These are phyloP conservation scores for Coptodon bakossiorum DNA, from an alignment of 2,113 vertebrate genomes.

Conservation along the genomic window DNA sequence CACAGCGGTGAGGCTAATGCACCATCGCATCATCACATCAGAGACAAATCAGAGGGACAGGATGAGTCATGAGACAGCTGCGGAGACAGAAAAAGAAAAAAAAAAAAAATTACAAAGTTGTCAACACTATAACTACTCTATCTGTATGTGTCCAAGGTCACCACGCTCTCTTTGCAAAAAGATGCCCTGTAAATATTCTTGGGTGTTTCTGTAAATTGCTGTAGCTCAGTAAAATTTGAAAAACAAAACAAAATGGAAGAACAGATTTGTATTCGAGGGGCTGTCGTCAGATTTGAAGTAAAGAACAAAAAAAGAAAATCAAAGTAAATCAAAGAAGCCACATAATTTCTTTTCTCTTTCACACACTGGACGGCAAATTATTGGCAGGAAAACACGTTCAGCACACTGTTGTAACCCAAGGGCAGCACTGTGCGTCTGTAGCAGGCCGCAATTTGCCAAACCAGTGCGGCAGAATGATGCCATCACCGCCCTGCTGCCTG, in stretches of 20 bases:
- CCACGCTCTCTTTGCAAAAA: background rate
- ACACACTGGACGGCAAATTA: background rate
- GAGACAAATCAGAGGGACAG: background rate
- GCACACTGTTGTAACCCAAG: background rate
- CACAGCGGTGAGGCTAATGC: slow-evolving; percentile 33
- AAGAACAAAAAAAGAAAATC: background rate
- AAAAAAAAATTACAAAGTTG: background rate
- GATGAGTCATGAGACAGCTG: slow-evolving; percentile 18
- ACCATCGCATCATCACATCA: slow-evolving; percentile 18
- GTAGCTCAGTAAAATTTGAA: background rate
- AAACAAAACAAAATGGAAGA: background rate
- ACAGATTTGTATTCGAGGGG: background rate
- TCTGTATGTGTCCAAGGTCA: background rate
- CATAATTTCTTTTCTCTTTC: background rate
- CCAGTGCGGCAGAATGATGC: background rate
- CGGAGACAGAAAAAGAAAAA: background rate
- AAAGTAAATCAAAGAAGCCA: background rate
- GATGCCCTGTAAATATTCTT: background rate
- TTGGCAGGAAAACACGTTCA: background rate
- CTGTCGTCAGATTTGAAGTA: background rate
- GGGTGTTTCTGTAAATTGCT: background rate
- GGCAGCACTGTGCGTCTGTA: background rate
- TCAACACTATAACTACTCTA: background rate
- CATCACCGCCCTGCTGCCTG: background rate
- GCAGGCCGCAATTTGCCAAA: background rate